Percentiles rank a stretch among this genome's conserved stretches.
These are phyloP conservation scores for Eulithis prunata DNA, from an alignment of 2,888 invertebrate genomes.

Conservation along the genomic window DNA sequence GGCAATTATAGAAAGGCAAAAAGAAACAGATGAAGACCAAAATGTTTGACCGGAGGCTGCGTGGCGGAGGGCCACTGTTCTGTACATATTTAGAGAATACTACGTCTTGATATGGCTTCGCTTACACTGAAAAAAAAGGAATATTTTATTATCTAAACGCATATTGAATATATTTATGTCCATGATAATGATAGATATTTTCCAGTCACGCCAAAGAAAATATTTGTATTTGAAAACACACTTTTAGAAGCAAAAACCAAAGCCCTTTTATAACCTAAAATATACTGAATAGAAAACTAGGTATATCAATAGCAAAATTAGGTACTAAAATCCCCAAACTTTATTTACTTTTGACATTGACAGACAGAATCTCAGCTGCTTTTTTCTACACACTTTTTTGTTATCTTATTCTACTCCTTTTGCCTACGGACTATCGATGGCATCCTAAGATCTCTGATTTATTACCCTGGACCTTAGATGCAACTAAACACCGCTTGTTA, in stretches of 20 bases:
- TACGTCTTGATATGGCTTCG: constrained; percentile 17
- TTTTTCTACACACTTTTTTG: neutral
- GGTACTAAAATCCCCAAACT: too few species aligned
- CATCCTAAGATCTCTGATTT: constrained; percentile 79
- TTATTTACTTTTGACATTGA: constrained; percentile 1
- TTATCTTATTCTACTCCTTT: constrained; percentile 36
- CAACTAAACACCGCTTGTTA: constrained; percentile 71
- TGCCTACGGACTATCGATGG: constrained; percentile 53
- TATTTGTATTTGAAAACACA: too few species aligned
- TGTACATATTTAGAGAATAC: constrained; percentile 61
- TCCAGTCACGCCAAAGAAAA: too few species aligned
- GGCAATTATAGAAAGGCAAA: constrained; percentile 70
- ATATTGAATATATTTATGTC: too few species aligned
- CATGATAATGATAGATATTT: neutral
- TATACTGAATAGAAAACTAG: too few species aligned
- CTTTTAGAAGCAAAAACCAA: too few species aligned
- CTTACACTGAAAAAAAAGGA: neutral
- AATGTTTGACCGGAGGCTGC: constrained; percentile 65
- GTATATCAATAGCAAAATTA: too few species aligned
- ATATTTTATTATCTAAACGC: too few species aligned
- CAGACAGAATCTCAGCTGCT: constrained; percentile 9
- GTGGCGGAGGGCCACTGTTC: constrained; percentile 78
- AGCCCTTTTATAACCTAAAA: too few species aligned
- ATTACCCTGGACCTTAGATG: constrained; percentile 57
- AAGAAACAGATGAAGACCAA: constrained; percentile 67